Percentiles rank a stretch among this genome's conserved stretches.
Conservation (phyloP, 2,888 invertebrate genomes). For the Thelaira solivaga region DNA sequence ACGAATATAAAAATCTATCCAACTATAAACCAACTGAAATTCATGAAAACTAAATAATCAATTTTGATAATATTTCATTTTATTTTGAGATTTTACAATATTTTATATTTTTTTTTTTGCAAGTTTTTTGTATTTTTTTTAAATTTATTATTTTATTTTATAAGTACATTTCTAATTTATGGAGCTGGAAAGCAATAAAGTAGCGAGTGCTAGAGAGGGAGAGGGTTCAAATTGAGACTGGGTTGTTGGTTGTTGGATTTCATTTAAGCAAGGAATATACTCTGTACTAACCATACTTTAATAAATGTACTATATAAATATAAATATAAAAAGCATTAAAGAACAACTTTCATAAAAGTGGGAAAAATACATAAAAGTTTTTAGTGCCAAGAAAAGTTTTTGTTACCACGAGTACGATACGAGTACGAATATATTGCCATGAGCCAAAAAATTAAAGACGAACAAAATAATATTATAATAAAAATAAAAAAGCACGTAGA, state of each 20-base stretch:
- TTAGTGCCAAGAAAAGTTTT: slow-evolving; percentile 59
- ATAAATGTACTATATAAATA: slow-evolving; percentile 3
- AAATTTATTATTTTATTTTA: slow-evolving; percentile 12
- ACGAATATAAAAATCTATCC: slow-evolving; percentile 53
- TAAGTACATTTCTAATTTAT: slow-evolving; percentile 10
- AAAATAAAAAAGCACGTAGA: slow-evolving; percentile 42
- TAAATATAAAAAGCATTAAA: slow-evolving; percentile 34
- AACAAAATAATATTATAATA: slow-evolving; percentile 42
- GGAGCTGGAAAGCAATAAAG: background rate
- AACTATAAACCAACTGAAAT: slow-evolving; percentile 54
- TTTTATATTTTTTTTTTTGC: background rate
- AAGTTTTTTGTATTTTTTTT: too few relatives aligned
- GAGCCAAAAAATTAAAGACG: slow-evolving; percentile 54
- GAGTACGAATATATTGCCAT: slow-evolving; percentile 42
- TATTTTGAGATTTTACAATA: slow-evolving; percentile 43
- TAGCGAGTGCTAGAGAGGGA: background rate
- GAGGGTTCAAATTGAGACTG: background rate
- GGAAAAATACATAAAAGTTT: slow-evolving; percentile 59
- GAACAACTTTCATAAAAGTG: slow-evolving; percentile 56
- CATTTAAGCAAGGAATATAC: slow-evolving; percentile 23
- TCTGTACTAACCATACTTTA: slow-evolving; percentile 6
- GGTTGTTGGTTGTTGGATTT: background rate
- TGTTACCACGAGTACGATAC: slow-evolving; percentile 27
- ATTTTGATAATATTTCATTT: slow-evolving; percentile 50
- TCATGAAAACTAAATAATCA: slow-evolving; percentile 50